Evolutionary conservation across 2,797 vertebrate species (phyloP), one percentile per base, ranked within the genome.

Genomic region (Leucoraja ocellata): DNA sequence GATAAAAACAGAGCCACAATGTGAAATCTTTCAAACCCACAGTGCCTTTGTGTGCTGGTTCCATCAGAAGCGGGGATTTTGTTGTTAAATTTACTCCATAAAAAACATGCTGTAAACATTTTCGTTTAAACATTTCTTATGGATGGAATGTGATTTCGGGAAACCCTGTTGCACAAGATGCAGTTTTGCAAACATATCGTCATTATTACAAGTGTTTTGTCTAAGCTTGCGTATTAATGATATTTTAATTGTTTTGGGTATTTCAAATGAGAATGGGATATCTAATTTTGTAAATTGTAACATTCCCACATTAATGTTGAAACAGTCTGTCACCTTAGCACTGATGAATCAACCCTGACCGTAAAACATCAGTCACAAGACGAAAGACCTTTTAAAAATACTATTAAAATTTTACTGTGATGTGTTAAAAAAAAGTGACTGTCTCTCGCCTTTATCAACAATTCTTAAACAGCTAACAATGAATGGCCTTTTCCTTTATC

Each of bases 341-440:
- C 71, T 76, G 90, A 74, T 76, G 46, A 74, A 92, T 76, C 90
- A 46, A 54, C 5, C 23, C 54, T 11, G 46, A 74, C 21, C 7
- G 4, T 13, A 91, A 54, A 23, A 74, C 25, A 76, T 76, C 90
- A 74, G 68, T 76, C 76, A 92, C 71, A 92, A 92, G 25, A 76
- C 71, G 14, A 71, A 92, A 74, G 0, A 5, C 46, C 73, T 91
- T 92, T 74, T 74, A 76, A 92, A 73, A 46, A 76, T 74, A 23
- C 73, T 92, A 76, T 92, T 92, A 92, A 92, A 92, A 76, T 76
- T 92, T 92, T 92, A 92, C 71, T 76, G 90, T 91, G 83, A 86
- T 86, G 90, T 92, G 32, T 91, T 92, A 39, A 92, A 74, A 25
- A 92, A 25, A 92, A 92, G 73, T 74, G 73, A 28, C 39, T 76